Evolutionary conservation across 2,113 vertebrate genomes (phyloP), one percentile per base, ranked within the genome.

Genomic region (Paradisaea rubra): DNA sequence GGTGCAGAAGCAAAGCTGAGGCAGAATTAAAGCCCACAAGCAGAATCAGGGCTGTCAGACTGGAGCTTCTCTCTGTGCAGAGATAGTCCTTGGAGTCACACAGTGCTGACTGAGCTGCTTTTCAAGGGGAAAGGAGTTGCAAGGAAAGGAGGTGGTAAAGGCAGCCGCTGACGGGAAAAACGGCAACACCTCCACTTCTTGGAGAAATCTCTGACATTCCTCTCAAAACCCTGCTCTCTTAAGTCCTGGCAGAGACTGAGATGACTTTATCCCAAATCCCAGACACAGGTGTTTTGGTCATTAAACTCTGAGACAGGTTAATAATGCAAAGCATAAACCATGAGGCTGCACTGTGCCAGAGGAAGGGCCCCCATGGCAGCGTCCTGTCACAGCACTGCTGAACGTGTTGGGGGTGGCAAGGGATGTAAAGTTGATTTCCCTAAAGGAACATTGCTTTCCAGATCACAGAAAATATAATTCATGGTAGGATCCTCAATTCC

Each of bases 61-160:
- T 39, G 68, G 20, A 42, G 37, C 53, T 7, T 0, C 39, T 64
- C 0, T 23, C 53, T 3, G 0, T 30, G 7, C 0, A 0, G 4
- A 33, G 22, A 5, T 3, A 5, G 17, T 49, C 16, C 50, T 64
- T 41, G 24, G 42, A 24, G 37, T 49, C 28, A 31, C 24, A 33
- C 27, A 4, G 18, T 8, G 17, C 33, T 28, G 31, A 5, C 7
- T 1, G 23, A 86, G 49, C 16, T 91, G 53, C 18, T 82, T 42
- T 17, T n/a, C 47, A 9, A 37, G 39, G 31, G 49, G 24, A 47
- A 54, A 14, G 31, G 31, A 47, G 18, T 9, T 30, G 41, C 21
- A 49, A 53, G 57, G 39, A 35, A 54, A 72, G 45, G 44, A 61
- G 28, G 4, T 35, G 31, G 45, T 10, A 82, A 79, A 94, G 44